Percentiles rank a stretch among this genome's conserved stretches.
Conservation (phyloP, 2,113 vertebrate species). For the Aphyosemion australe region DNA sequence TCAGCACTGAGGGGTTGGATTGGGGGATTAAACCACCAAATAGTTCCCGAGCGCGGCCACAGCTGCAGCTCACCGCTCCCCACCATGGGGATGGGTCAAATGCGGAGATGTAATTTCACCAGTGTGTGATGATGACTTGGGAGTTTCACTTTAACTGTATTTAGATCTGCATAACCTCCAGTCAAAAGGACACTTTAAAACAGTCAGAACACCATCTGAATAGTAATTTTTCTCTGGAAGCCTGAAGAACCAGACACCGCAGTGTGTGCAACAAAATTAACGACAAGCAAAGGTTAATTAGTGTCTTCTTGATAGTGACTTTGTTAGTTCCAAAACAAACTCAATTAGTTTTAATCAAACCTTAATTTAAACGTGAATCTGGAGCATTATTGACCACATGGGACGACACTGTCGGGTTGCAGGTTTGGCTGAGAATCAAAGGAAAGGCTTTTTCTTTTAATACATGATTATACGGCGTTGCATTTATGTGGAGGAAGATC, state of each 20-base stretch:
- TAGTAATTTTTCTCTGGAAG: background rate
- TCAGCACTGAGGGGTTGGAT: too few species aligned
- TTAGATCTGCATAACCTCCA: background rate
- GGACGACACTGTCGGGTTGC: background rate
- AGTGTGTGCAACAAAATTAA: background rate
- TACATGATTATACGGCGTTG: background rate
- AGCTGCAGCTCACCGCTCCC: too few species aligned
- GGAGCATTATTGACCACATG: background rate
- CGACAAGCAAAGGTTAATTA: slow-evolving; percentile 14
- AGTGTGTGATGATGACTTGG: too few species aligned
- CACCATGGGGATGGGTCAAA: too few species aligned
- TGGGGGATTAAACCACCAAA: too few species aligned
- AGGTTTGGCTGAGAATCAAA: background rate
- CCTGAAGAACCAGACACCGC: background rate
- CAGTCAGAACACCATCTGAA: background rate
- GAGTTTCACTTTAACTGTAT: too few species aligned
- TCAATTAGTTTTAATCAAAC: slow-evolving; percentile 15
- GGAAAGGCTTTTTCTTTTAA: background rate
- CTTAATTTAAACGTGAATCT: background rate
- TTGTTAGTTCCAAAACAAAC: background rate
- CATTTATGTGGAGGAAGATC: background rate
- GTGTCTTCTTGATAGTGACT: background rate
- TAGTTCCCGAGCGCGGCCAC: too few species aligned
- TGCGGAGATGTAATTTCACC: too few species aligned
- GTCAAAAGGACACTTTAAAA: background rate